Percentiles rank a stretch among this genome's conserved stretches.
These are phyloP conservation scores for Scaeva pyrastri DNA, from an alignment of 2,888 invertebrate species.

Conservation along the genomic window DNA sequence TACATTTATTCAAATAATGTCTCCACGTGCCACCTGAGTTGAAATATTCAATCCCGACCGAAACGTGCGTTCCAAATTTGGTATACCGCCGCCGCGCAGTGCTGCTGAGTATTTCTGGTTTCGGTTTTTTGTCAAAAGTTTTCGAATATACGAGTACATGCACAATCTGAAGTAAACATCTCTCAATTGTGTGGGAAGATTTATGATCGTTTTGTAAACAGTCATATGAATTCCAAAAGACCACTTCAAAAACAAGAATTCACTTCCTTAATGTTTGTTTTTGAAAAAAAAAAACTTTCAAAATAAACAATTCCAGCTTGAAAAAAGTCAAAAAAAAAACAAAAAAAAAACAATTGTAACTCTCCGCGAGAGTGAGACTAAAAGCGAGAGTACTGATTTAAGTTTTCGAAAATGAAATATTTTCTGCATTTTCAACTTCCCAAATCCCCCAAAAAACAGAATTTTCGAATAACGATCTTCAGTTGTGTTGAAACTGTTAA, in stretches of 20 bases:
- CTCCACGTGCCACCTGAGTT: slow-evolving; percentile 24
- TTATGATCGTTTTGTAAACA: slow-evolving; percentile 40
- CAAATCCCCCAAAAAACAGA: slow-evolving; percentile 41
- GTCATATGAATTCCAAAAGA: slow-evolving; percentile 48
- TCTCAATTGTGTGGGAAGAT: slow-evolving; percentile 4
- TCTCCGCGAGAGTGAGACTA: background rate
- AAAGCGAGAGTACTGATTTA: slow-evolving; percentile 13
- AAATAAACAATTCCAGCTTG: slow-evolving; percentile 58
- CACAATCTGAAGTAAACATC: background rate
- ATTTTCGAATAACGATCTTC: slow-evolving; percentile 44
- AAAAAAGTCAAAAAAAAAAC: background rate
- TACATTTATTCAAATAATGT: slow-evolving; percentile 8
- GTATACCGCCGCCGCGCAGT: no score
- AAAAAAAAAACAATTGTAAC: slow-evolving; percentile 9
- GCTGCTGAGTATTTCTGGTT: background rate
- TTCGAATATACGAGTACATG: background rate
- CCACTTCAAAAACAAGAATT: slow-evolving; percentile 52
- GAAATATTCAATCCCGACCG: background rate
- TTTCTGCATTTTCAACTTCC: slow-evolving; percentile 31
- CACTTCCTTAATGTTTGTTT: slow-evolving; percentile 62
- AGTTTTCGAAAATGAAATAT: slow-evolving; percentile 34
- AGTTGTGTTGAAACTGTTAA: slow-evolving; percentile 68
- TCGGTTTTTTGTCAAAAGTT: background rate
- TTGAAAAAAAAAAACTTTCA: slow-evolving; percentile 49
- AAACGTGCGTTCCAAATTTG: slow-evolving; percentile 25